phyloP scores from a whole-genome alignment of 2,113 vertebrate genomes.

The Trematomus loennbergii region DNA sequence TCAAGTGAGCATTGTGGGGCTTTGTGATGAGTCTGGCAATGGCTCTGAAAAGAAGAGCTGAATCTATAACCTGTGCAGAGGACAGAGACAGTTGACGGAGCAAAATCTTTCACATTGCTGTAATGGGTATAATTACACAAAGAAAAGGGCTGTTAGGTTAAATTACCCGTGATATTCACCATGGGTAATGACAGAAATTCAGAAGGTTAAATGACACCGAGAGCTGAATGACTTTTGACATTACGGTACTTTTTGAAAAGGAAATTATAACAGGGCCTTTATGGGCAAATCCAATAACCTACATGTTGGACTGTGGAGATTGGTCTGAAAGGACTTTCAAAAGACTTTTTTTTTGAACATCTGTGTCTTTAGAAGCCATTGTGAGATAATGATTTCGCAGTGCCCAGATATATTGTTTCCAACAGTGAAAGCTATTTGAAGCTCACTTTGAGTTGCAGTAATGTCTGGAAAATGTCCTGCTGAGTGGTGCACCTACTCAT shows the following conservation, averaged over 20 bases:
- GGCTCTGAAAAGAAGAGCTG: slow-evolving; percentile 60
- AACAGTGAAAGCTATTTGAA: slow-evolving; percentile 59
- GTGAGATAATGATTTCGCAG: slow-evolving; percentile 50
- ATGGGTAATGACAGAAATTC: slow-evolving; percentile 72
- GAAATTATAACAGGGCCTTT: slow-evolving; percentile 64
- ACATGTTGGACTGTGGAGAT: slow-evolving; percentile 48
- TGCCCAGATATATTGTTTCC: slow-evolving; percentile 53
- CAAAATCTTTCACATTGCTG: slow-evolving; percentile 67
- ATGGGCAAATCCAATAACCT: slow-evolving; percentile 50
- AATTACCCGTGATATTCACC: slow-evolving; percentile 80
- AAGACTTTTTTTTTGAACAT: slow-evolving; percentile 46
- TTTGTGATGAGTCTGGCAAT: slow-evolving; percentile 50
- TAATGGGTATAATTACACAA: slow-evolving; percentile 81
- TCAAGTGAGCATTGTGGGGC: slow-evolving; percentile 48
- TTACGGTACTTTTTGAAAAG: slow-evolving; percentile 63
- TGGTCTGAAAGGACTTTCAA: slow-evolving; percentile 62
- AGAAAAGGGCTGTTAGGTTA: slow-evolving; percentile 79
- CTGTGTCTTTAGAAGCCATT: slow-evolving; percentile 58
- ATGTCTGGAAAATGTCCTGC: slow-evolving; percentile 58
- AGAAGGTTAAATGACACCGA: slow-evolving; percentile 81
- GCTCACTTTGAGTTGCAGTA: slow-evolving; percentile 43
- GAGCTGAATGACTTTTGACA: slow-evolving; percentile 71
- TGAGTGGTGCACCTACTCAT: slow-evolving; percentile 38
- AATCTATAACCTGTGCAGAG: slow-evolving; percentile 60
- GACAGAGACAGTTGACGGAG: slow-evolving; percentile 61